Base-by-base conservation (phyloP, 2,888 invertebrate genomes). In the Agrochola lota region DNA sequence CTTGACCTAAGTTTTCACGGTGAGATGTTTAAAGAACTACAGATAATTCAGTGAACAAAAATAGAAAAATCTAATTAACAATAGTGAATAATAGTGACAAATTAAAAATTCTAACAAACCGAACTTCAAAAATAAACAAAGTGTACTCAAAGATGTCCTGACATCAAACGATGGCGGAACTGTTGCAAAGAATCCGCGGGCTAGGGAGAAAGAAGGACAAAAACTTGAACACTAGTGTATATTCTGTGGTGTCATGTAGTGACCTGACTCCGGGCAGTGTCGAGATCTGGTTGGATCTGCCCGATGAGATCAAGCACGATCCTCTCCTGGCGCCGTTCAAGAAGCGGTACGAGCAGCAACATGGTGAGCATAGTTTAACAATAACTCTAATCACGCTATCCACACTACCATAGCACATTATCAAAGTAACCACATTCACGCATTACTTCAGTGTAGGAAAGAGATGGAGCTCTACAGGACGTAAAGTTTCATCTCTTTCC, bases 261-360 rank as follows among this genome's bases (percentile, higher is more conserved):
- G 97, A 97, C 88, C 95, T 97, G 70, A 97, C 97, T 0, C 97
- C 97, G 15, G 97, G 97, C 46, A 97, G 97, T 35, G 88, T 98
- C 81, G 97, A 97, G 85, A 97, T 98, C 40, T 98, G 98, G 98
- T 94, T 97, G 71, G 97, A 97, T 69, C 92, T 98, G 6, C 98
- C 98, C 0, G 97, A 97, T 79, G 97, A 97, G 83, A 97, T 98
- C 91, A 97, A 97, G 79, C 96, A 97, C 86, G 98, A 98, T 92
- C 98, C 98, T 0, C 97, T 97, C 60, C 93, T 98, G 91, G 97
- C 97, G 35, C 97, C 97, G 0, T 98, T 98, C 91, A 96, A 97
- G 88, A 93, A 94, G 57, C 94, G 96, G n/a, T 97, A 97, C 82
- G 97, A 97, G 71, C 95, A 95, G 52, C 94, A 95, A 5, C 94